These are phyloP conservation scores for Ptychodera flava DNA, from an alignment of 35 echinoderm and acorn worm genomes.

Conservation along the genomic window DNA sequence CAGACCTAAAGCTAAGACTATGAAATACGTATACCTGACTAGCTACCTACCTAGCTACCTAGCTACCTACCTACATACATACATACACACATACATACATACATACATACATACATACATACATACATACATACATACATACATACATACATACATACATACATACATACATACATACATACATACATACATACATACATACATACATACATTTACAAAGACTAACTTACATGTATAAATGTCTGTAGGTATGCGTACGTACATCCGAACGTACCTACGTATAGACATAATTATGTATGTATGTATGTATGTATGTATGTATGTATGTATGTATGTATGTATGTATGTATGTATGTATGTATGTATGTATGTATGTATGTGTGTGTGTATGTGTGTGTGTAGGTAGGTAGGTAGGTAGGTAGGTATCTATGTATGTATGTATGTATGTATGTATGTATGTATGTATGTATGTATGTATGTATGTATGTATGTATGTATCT, in stretches of 20 bases:
- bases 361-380: neutral
- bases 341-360: conserved; percentile 2
- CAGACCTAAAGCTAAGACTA: too few species aligned
- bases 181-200: too few species aligned
- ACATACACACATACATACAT: too few species aligned
- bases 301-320: neutral
- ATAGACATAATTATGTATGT: neutral
- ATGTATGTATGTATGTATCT: neutral
- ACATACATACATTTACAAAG: too few species aligned
- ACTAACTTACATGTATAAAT: neutral
- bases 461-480: neutral
- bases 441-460: conserved; percentile 2
- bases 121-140: too few species aligned
- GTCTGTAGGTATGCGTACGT: neutral
- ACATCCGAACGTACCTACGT: neutral
- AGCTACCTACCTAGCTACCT: too few species aligned
- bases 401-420: neutral
- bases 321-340: conserved; percentile 2
- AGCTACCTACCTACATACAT: too few species aligned
- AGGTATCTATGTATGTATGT: neutral
- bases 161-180: too few species aligned
- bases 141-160: too few species aligned
- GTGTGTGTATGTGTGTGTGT: neutral
- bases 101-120: too few species aligned
- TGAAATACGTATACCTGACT: too few species aligned